Base-by-base conservation (phyloP, 2,113 vertebrate species). In the Psephotus haematonotus region DNA sequence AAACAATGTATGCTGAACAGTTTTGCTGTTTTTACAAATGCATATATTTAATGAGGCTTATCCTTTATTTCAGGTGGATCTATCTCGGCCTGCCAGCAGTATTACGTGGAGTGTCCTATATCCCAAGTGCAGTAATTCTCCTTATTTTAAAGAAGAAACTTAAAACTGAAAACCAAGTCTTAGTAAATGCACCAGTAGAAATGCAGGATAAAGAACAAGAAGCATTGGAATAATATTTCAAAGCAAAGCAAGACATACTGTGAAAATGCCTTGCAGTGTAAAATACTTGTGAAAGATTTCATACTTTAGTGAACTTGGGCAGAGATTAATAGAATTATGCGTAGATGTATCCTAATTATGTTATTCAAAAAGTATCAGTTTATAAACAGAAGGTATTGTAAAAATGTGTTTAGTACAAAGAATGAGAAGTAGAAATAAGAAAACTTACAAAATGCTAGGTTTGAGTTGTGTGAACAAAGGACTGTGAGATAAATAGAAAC, bases 51-150 rank as follows among this genome's bases (percentile, higher is more conserved):
- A 93, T 59, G 12, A 19, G 50, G 5, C 7, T 41, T 10, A 28
- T 88, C 9, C 33, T 95, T 87, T 90, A 43, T 97, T 97, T 84
- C 94, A 98, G 97, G 75, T 88, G 88, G 93, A 31, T 97, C 17
- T 97, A 93, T 27, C 92, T 97, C 60, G 95, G 97, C n/a, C 43
- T 98, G 44, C 94, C 94, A 77, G 92, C 92, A 64, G 12, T 80
- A 46, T 52, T 98, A 76, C 95, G 95, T 78, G 97, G 84, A 37
- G 39, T 59, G 20, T 97, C 95, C n/a, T 96, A 91, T 50, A 81
- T 98, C 60, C 96, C 96, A 47, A 92, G 96, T 52, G 63, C 83
- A 46, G 5, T 90, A 25, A 24, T 97, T 50, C 68, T 97, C 29
- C 27, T 93, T 37, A 79, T 95, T 88, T 88, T 98, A 94, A 95